A percentile compares a stretch with the other conserved stretches of the same genome.
Conservation (phyloP, 2,113 vertebrate species). For the Peucedramus taeniatus region DNA sequence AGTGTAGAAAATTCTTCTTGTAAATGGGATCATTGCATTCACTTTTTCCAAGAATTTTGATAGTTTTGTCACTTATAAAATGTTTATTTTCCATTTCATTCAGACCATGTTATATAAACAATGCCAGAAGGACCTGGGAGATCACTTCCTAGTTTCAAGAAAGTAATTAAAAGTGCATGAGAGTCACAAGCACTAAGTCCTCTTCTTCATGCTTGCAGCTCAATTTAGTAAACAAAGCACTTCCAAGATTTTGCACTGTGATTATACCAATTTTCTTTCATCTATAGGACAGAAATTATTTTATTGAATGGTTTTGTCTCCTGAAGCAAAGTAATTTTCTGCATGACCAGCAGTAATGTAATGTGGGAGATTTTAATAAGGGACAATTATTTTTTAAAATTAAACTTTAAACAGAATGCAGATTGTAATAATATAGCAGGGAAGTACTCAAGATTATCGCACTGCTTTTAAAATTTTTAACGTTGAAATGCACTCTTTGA, state of each 20-base stretch:
- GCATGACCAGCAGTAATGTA: constrained; percentile 72
- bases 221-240: constrained; percentile 51
- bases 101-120: neutral
- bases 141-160: neutral
- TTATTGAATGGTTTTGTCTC: constrained; percentile 65
- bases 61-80: neutral
- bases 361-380: constrained; percentile 70
- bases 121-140: neutral
- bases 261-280: constrained; percentile 71
- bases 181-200: neutral
- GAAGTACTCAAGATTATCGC: constrained; percentile 25
- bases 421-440: constrained; percentile 45
- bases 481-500: neutral
- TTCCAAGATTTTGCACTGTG: constrained; percentile 55
- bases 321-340: constrained; percentile 76
- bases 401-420: constrained; percentile 70
- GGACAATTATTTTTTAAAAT: constrained; percentile 75
- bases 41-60: neutral
- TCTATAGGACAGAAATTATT: constrained; percentile 49
- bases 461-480: constrained; percentile 25
- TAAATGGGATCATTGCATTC: neutral
- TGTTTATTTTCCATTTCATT: neutral
- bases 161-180: neutral
- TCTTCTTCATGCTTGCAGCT: neutral
- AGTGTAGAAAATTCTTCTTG: neutral